Conservation (phyloP, 2,888 invertebrate genomes). For the Thereva unica region DNA sequence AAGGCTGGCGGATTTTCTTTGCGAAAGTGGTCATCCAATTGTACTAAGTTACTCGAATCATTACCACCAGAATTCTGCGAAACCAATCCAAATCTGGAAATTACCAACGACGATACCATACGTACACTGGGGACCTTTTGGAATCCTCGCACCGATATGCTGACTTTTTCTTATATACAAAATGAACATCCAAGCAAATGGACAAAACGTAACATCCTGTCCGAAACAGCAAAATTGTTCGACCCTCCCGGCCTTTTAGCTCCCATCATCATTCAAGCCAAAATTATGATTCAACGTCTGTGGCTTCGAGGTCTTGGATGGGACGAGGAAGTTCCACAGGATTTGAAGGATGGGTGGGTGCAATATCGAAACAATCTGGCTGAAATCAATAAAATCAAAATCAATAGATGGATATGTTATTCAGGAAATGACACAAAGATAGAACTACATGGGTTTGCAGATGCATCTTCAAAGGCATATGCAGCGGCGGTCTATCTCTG, state of each 20-base stretch:
- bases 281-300: background rate
- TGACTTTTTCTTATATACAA: background rate
- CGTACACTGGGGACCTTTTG: constrained; percentile 12
- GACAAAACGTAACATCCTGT: constrained; percentile 12
- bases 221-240: background rate
- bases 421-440: background rate
- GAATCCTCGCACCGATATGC: background rate
- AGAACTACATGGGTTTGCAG: constrained; percentile 25
- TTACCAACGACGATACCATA: background rate
- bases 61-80: background rate
- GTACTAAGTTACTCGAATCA: background rate
- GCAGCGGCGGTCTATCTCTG: background rate
- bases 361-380: background rate
- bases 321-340: constrained; percentile 1
- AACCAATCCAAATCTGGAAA: background rate
- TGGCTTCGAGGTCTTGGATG: background rate
- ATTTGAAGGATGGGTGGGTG: background rate
- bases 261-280: background rate
- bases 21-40: constrained; percentile 11
- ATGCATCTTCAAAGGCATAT: constrained; percentile 20
- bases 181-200: background rate
- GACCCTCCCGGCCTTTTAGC: constrained; percentile 12
- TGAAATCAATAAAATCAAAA: background rate
- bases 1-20: background rate
- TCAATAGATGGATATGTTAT: background rate